phyloP scores from a whole-genome alignment of 1,140 invertebrate species.

The Carposina sasakii region DNA sequence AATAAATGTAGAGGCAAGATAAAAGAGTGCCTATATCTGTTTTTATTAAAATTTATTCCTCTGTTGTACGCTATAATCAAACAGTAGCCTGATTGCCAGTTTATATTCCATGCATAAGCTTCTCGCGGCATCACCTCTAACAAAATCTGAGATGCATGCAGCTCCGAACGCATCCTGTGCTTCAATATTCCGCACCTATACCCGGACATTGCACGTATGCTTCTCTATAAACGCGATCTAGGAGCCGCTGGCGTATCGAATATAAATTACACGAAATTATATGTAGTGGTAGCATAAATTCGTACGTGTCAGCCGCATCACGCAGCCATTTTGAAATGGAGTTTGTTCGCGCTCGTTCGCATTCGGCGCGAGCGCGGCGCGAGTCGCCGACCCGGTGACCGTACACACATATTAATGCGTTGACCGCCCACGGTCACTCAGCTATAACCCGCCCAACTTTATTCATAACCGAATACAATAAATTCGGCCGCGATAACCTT shows the following conservation, averaged over 20 bases:
- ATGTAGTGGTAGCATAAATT: conserved; percentile 57
- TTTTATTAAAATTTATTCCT: too few relatives aligned
- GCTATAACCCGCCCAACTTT: conserved; percentile 42
- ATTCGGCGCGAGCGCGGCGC: conserved; percentile 5
- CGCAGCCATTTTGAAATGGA: conserved; percentile 38
- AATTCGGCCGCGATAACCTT: conserved; percentile 21
- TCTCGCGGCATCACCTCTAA: too few relatives aligned
- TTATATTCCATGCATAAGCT: too few relatives aligned
- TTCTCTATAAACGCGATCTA: conserved; percentile 54
- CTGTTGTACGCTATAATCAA: too few relatives aligned
- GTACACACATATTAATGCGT: conserved; percentile 58
- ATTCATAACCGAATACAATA: conserved; percentile 34
- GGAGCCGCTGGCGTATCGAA: conserved; percentile 52
- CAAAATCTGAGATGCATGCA: conserved; percentile 37
- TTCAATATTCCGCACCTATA: conserved; percentile 47
- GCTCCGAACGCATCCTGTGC: conserved; percentile 38
- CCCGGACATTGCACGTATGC: conserved; percentile 47
- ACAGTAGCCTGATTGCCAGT: too few relatives aligned
- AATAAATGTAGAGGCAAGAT: too few relatives aligned
- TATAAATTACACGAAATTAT: conserved; percentile 67
- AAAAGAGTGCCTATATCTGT: too few relatives aligned
- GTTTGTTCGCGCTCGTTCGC: too few relatives aligned
- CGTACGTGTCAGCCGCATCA: conserved; percentile 30
- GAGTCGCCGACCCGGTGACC: conserved; percentile 58
- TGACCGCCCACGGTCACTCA: conserved; percentile 58